Conservation (phyloP, 2,888 invertebrate species). For the Dione vanillae region DNA sequence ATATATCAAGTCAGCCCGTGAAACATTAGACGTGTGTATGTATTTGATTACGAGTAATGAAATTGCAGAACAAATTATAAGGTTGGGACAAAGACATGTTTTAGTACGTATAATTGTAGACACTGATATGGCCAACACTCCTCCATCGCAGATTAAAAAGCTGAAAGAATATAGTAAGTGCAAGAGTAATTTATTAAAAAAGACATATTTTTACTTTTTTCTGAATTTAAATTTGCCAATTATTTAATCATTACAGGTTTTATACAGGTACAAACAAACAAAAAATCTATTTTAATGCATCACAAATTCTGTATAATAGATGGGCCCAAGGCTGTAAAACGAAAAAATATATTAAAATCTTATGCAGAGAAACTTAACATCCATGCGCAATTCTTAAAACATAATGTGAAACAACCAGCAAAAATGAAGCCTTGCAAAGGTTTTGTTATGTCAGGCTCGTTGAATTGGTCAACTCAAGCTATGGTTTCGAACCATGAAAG, state of each 20-base stretch:
- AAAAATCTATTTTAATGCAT: slow-evolving; percentile 88
- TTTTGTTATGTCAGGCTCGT: slow-evolving; percentile 88
- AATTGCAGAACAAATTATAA: slow-evolving; percentile 77
- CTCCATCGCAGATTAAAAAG: slow-evolving; percentile 77
- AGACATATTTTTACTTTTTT: neutral
- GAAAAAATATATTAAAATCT: slow-evolving; percentile 68
- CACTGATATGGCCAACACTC: slow-evolving; percentile 77
- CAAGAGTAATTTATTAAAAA: neutral
- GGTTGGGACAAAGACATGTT: slow-evolving; percentile 77
- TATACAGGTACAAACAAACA: slow-evolving; percentile 77
- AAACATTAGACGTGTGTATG: slow-evolving; percentile 80
- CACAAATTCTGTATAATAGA: slow-evolving; percentile 92
- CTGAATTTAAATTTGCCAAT: slow-evolving; percentile 7
- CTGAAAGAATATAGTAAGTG: slow-evolving; percentile 77
- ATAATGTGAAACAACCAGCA: slow-evolving; percentile 51
- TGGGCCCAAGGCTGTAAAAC: slow-evolving; percentile 73
- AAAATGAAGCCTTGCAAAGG: slow-evolving; percentile 64
- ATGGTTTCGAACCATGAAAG: slow-evolving; percentile 89
- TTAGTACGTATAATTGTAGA: slow-evolving; percentile 78
- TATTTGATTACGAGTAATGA: slow-evolving; percentile 79
- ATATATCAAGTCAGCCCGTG: slow-evolving; percentile 78
- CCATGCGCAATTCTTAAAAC: slow-evolving; percentile 62
- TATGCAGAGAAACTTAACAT: slow-evolving; percentile 75
- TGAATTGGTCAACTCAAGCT: slow-evolving; percentile 91
- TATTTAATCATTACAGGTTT: slow-evolving; percentile 66